These are phyloP conservation scores for Leptocoma aspasia DNA, from an alignment of 2,113 vertebrate species.

Conservation along the genomic window DNA sequence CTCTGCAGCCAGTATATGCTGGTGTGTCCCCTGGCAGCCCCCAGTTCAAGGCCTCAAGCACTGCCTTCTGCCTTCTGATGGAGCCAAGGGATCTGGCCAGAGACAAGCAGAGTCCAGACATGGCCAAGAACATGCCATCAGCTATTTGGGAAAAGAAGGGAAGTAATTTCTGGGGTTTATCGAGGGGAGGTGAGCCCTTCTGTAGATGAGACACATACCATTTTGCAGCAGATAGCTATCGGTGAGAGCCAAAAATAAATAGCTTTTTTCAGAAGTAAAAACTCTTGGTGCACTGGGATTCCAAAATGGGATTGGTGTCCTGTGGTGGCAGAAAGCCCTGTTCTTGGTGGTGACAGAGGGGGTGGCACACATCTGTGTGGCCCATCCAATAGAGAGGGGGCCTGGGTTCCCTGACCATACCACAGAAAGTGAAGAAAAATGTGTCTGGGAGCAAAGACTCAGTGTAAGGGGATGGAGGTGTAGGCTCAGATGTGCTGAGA, in stretches of 20 bases:
- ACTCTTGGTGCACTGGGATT: neutral
- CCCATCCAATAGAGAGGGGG: neutral
- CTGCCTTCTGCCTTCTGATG: neutral
- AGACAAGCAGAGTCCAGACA: neutral
- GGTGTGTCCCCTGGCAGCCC: fast-evolving
- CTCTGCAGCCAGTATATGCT: neutral
- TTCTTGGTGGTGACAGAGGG: neutral
- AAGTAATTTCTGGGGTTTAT: neutral
- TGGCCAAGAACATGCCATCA: neutral
- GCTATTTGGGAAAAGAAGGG: neutral
- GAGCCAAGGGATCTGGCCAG: neutral
- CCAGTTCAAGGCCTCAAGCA: neutral
- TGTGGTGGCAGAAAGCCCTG: neutral
- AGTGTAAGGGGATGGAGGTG: neutral
- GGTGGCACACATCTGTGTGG: neutral
- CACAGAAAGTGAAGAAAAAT: neutral
- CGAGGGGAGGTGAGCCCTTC: neutral
- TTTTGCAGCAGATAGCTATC: neutral
- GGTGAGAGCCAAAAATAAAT: neutral
- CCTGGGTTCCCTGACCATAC: neutral
- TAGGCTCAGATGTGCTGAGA: neutral
- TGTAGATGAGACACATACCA: neutral
- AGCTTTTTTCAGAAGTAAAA: neutral
- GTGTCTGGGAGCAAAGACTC: neutral
- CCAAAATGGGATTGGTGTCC: neutral